A percentile compares a stretch with the other conserved stretches of the same genome.
These are phyloP conservation scores for Melanaphis sacchari DNA, from an alignment of 1,140 invertebrate genomes.

Conservation along the genomic window DNA sequence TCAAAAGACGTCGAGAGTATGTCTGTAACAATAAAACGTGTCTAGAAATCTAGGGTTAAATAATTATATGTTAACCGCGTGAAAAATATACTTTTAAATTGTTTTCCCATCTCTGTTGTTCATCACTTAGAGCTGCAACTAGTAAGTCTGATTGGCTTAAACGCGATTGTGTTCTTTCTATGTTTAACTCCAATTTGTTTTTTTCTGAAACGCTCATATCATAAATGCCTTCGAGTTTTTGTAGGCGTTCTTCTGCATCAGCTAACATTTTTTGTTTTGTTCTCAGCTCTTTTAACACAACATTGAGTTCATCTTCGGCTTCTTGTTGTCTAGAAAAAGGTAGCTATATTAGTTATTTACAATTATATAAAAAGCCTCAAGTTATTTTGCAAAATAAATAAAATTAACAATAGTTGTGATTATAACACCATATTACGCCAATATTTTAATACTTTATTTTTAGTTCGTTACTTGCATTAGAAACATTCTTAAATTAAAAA, in stretches of 20 bases:
- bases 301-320: constrained; percentile 74
- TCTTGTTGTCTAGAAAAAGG: constrained; percentile 72
- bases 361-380: neutral
- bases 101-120: constrained; percentile 63
- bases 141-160: constrained; percentile 81
- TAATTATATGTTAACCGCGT: no score
- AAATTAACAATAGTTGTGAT: neutral
- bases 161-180: constrained; percentile 78
- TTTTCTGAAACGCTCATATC: constrained; percentile 70
- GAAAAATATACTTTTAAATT: constrained; percentile 67
- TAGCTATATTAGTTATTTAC: neutral
- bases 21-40: neutral
- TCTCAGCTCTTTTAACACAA: constrained; percentile 76
- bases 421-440: no score
- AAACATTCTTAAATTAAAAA: no score
- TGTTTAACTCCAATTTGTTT: constrained; percentile 69
- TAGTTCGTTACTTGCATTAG: no score
- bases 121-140: constrained; percentile 83
- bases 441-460: no score
- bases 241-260: constrained; percentile 73
- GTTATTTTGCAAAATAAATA: neutral
- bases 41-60: neutral
- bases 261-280: constrained; percentile 81
- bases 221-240: constrained; percentile 74
- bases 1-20: neutral